Evolutionary conservation across 2,888 invertebrate genomes (phyloP).

Genomic region (Cheilosia soror): DNA sequence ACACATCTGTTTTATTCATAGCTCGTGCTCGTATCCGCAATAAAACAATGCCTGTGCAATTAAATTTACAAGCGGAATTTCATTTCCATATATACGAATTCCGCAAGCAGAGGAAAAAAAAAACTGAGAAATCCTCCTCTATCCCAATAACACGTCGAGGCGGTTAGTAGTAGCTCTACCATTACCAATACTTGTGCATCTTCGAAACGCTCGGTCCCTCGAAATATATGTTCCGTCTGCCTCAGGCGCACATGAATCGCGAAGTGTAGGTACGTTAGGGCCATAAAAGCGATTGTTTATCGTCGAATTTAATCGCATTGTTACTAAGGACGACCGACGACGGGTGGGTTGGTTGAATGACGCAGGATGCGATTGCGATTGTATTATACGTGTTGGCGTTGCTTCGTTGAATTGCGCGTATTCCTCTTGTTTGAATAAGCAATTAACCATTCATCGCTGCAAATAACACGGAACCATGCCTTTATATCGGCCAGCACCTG

Average conservation of each 20-base stretch:
- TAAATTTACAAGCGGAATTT: conserved; percentile 71
- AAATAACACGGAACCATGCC: conserved; percentile 35
- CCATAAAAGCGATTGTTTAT: conserved; percentile 69
- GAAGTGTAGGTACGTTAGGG: conserved; percentile 38
- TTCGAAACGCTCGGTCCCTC: conserved; percentile 10
- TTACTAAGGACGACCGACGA: conserved; percentile 37
- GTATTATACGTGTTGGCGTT: conserved; percentile 14
- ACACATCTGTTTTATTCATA: conserved; percentile 63
- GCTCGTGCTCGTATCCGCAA: conserved; percentile 65
- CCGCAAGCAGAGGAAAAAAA: conserved; percentile 9
- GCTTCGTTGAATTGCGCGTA: conserved; percentile 30
- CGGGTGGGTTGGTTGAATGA: conserved; percentile 12
- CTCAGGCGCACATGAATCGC: conserved; percentile 37
- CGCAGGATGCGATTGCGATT: conserved; percentile 49
- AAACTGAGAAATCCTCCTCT: conserved; percentile 28
- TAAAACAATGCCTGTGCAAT: conserved; percentile 69
- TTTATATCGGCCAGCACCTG: conserved; percentile 32
- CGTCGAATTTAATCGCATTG: conserved; percentile 65
- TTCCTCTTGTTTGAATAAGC: conserved; percentile 67
- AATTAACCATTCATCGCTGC: conserved; percentile 71
- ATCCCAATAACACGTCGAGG: conserved; percentile 57
- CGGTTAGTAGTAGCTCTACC: conserved; percentile 33
- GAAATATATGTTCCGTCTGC: conserved; percentile 34
- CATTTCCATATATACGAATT: conserved; percentile 62
- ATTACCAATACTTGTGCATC: conserved; percentile 15